These are phyloP conservation scores for Xanthia icteritia DNA, from an alignment of 2,888 invertebrate species.

Conservation along the genomic window DNA sequence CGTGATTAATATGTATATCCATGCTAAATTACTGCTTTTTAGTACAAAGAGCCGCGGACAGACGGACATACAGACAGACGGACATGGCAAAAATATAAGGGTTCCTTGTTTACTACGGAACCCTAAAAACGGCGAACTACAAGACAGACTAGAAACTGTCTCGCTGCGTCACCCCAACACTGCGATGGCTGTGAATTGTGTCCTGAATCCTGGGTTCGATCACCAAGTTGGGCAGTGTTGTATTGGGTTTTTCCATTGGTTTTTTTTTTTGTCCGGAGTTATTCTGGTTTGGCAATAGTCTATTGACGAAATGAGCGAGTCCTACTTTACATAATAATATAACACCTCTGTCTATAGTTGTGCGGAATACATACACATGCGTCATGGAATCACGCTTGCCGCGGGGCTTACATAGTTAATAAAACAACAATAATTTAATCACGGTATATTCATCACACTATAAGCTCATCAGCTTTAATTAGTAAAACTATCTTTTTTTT, in stretches of 20 bases:
- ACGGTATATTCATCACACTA: slow-evolving; percentile 38
- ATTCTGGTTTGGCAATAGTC: no score
- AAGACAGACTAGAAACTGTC: neutral
- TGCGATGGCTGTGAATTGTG: neutral
- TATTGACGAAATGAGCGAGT: no score
- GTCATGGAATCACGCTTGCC: neutral
- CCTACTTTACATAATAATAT: neutral
- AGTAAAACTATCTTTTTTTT: slow-evolving; percentile 18
- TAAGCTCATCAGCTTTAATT: slow-evolving; percentile 36
- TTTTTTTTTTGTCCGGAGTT: no score
- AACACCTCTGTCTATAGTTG: neutral
- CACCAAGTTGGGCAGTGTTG: no score
- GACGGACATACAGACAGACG: no score
- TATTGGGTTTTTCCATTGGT: no score
- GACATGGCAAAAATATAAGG: no score
- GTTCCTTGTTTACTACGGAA: no score
- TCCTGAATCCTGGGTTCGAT: neutral
- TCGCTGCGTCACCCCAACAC: neutral
- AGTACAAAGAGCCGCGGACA: no score
- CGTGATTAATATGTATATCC: no score
- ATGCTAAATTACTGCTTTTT: no score
- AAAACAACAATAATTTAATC: slow-evolving; percentile 17
- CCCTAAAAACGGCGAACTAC: neutral
- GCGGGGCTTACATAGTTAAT: neutral
- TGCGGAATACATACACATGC: no score